Evolutionary conservation across 2,797 vertebrate species (phyloP).

Genomic region (Esox lucius): DNA sequence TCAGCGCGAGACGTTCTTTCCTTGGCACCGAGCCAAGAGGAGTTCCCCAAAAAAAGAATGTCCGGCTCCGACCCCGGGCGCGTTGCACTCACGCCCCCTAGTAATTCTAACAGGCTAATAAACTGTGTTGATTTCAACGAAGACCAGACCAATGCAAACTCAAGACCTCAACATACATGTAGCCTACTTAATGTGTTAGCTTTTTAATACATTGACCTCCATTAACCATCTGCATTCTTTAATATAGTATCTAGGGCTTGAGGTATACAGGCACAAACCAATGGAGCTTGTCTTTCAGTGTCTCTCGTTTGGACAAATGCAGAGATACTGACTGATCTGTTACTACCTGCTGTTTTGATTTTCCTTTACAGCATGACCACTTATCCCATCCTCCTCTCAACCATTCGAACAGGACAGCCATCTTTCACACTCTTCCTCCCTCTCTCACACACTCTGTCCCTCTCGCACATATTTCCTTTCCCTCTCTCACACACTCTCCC

Average conservation of each 20-base stretch:
- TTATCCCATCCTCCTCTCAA: neutral
- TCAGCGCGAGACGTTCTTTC: conserved; percentile 9
- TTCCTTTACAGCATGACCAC: neutral
- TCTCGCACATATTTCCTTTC: too few relatives aligned
- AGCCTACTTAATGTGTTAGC: too few relatives aligned
- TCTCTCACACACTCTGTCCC: too few relatives aligned
- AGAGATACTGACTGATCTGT: neutral
- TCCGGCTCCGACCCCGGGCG: neutral
- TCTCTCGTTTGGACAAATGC: neutral
- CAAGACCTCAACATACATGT: neutral
- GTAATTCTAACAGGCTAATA: neutral
- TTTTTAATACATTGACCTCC: neutral
- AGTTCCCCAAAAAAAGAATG: neutral
- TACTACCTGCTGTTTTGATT: neutral
- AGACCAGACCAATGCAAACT: neutral
- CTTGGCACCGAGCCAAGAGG: conserved; percentile 14
- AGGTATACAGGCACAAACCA: neutral
- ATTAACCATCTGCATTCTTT: too few relatives aligned
- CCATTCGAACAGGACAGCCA: neutral
- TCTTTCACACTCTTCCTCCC: too few relatives aligned
- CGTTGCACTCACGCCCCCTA: neutral
- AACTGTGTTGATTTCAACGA: neutral
- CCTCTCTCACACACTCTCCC: neutral
- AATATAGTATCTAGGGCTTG: neutral
- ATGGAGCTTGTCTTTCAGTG: neutral